Base-by-base conservation (phyloP, 2,888 invertebrate genomes). In the Xestia ashworthii region DNA sequence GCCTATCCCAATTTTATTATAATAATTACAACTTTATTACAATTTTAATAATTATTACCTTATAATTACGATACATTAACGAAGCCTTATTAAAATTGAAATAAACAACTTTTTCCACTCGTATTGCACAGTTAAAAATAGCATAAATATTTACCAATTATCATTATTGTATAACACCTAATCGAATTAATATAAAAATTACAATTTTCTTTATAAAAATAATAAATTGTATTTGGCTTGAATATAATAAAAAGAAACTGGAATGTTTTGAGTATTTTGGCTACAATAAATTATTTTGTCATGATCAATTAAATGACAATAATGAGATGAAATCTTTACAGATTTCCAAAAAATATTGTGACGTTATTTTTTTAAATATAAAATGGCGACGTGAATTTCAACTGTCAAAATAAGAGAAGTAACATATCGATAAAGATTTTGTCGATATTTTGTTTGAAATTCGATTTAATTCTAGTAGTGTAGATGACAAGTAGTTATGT, bases 121-220 rank as follows among this genome's bases (percentile, higher is more conserved):
- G 90, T 96, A 96, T 96, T 96, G 96, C 96, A 96, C 96, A 94
- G 91, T 92, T 92, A 92, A 93, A 90, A 93, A 91, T 93, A 95
- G 93, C 93, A 94, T 95, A 94, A 94, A 95, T 94, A 94, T 93
- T 79, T 93, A 93, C 90, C 90, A 93, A 92, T 92, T 89, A 90
- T 91, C 90, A 89, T 84, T 89, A 88, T 82, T 83, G 86, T 82
- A 89, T 92, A 92, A 93, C 91, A 93, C 87, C 92, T 93, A 93
- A 91, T 91, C 86, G 85, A 90, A 90, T 91, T 92, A 91, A 90
- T 91, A 90, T 90, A 93, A 92, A 92, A 92, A 90, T 90, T 90
- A 88, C 90, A 88, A 82, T 86, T 87, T 86, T 87, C 66, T 74
- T 76, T 67, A 71, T 81, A 87, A 88, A 90, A 90, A 90, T 85